Conservation (phyloP, 2,888 invertebrate genomes). For the Bombylius major region DNA sequence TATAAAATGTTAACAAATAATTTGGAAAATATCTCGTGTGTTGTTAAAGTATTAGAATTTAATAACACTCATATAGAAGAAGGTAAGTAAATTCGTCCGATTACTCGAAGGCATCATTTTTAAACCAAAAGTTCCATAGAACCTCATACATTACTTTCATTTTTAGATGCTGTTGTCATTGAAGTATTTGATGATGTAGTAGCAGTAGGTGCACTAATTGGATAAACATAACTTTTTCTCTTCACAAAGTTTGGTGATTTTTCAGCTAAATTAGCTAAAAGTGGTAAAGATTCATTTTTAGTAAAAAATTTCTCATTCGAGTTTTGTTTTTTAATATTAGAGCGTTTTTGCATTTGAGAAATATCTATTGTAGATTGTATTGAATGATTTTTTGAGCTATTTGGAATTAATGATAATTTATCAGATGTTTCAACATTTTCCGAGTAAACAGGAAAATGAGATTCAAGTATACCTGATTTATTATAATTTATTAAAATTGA, state of each 20-base stretch:
- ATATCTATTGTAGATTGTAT: too few species aligned
- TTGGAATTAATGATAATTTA: slow-evolving; percentile 16
- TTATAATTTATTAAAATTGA: neutral
- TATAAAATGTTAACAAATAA: too few species aligned
- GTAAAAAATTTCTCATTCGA: slow-evolving; percentile 32
- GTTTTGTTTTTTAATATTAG: slow-evolving; percentile 27
- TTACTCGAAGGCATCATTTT: neutral
- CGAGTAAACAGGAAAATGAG: slow-evolving; percentile 33
- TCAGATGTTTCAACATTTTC: slow-evolving; percentile 16
- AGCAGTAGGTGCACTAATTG: slow-evolving; percentile 30
- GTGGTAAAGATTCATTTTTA: slow-evolving; percentile 43
- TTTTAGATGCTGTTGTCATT: slow-evolving; percentile 12
- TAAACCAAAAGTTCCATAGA: neutral
- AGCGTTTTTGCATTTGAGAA: slow-evolving; percentile 14
- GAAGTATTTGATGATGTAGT: slow-evolving; percentile 13
- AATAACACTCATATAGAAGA: too few species aligned
- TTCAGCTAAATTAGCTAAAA: slow-evolving; percentile 38
- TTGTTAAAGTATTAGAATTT: too few species aligned
- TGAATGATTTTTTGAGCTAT: slow-evolving; percentile 6
- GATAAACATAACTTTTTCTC: slow-evolving; percentile 50
- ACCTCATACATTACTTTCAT: slow-evolving; percentile 18
- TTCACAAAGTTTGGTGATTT: slow-evolving; percentile 43
- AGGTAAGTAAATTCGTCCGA: too few species aligned
- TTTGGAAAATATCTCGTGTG: too few species aligned
- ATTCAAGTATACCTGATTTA: slow-evolving; percentile 32